These are phyloP conservation scores for Labia minor DNA, from an alignment of 2,888 invertebrate species.

Conservation along the genomic window DNA sequence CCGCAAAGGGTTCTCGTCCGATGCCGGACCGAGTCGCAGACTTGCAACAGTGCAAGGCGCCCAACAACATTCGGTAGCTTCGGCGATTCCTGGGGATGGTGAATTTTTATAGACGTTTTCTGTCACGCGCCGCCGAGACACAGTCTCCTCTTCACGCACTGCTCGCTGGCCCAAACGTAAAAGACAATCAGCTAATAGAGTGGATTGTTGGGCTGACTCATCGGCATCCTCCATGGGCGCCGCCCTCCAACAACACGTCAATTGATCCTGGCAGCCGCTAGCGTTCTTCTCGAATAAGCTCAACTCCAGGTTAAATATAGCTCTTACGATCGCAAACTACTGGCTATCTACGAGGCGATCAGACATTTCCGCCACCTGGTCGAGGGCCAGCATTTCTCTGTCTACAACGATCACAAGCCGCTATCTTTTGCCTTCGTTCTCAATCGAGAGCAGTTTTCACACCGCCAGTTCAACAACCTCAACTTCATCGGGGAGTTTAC, in stretches of 20 bases:
- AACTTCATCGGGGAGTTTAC: too few species aligned
- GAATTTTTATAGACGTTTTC: too few species aligned
- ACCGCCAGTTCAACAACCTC: neutral
- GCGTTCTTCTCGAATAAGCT: constrained; percentile 34
- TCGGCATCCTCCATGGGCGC: constrained; percentile 34
- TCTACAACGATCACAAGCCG: constrained; percentile 29
- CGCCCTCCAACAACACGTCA: constrained; percentile 32
- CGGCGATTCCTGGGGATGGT: too few species aligned
- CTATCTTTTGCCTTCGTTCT: neutral
- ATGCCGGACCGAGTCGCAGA: too few species aligned
- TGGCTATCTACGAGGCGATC: too few species aligned
- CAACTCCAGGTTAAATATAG: constrained; percentile 33
- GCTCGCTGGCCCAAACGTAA: constrained; percentile 30
- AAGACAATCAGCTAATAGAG: constrained; percentile 30
- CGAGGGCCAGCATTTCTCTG: too few species aligned
- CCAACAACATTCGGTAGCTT: too few species aligned
- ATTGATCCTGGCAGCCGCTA: constrained; percentile 31
- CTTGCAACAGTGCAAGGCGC: too few species aligned
- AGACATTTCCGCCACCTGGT: too few species aligned
- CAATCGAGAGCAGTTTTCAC: neutral
- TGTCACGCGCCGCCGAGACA: too few species aligned
- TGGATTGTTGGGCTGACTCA: constrained; percentile 34
- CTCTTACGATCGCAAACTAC: constrained; percentile 34
- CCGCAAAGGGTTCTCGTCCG: too few species aligned
- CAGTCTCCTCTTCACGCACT: too few species aligned